Base-by-base conservation (phyloP, 1,140 invertebrate genomes). In the Megathymus violae region DNA sequence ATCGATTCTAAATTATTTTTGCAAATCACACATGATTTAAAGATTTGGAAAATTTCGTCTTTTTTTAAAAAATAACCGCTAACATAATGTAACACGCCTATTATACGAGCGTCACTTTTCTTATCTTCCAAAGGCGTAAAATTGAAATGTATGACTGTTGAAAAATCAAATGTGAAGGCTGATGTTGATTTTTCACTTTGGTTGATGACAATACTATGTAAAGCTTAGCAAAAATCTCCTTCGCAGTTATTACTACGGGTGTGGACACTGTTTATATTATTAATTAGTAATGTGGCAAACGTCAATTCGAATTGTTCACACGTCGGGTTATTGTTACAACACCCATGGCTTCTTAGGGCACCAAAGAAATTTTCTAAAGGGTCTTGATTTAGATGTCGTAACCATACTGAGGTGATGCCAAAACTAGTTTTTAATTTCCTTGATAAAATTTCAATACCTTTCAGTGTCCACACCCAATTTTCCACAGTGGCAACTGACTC, bases 381-480 rank as follows among this genome's bases (percentile, higher is more conserved):
- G 7, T 76, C 67, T 40, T 76, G 70, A 38, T 73, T 76, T 0
- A 70, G 38, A 54, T 75, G 66, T 19, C 75, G 60, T 59, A 74
- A 47, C 69, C 66, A 69, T 7, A 69, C 27, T 1, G 70, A 73
- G 11, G 10, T 67, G 4, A 73, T 13, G 4, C 38, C 31, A 46
- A 22, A 22, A 22, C 19, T 71, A 67, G 9, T 69, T 16, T 27
- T 1, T 14, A 68, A 9, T 22, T 63, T 63, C 36, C 65, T 68
- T 19, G 68, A 38, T 25, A 76, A 61, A 25, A 71, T 6, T 62
- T 78, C 41, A 5, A 82, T 69, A 4, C 74, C 67, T 11, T 80
- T 67, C 16, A 85, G 14, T 60, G 80, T 79, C 54, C 66, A 69
- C 27, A 31, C 69, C 69, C 71, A 76, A 52, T 79, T 84, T 56